Base-by-base conservation (phyloP, 2,888 invertebrate species). In the Drosophila lacicola region DNA sequence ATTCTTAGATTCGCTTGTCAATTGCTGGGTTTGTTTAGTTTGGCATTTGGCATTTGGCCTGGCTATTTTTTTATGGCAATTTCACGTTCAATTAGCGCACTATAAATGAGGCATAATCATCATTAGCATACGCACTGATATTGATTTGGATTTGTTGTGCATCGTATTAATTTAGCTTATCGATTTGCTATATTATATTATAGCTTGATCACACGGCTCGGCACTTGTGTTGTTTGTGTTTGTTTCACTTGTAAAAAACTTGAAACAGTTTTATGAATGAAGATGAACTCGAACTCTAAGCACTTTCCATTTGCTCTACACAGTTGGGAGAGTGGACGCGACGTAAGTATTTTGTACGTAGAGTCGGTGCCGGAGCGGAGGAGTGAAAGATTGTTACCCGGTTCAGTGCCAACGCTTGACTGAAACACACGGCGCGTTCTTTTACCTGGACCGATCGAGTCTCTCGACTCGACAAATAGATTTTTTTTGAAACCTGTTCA, bases 341-440 rank as follows among this genome's bases (percentile, higher is more conserved):
- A 42, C 63, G 49, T 45, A 33, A 44, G 49, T 44, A 37, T 56
- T 44, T 17, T 19, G 41, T 68, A 62, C 63, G 53, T 53, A 42
- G 37, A 33, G 14, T 44, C 34, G 61, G 51, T 63, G 69, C 62
- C 70, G 77, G 78, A 77, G 80, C 78, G 81, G 75, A 83, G 85
- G 80, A 83, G 83, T 79, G 74, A 82, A 84, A 78, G 90, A 91
- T 92, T 92, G 92, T 92, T 92, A 91, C 91, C 92, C 92, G 92
- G 91, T 91, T 91, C 92, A 91, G 90, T 91, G 92, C 92, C 90
- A 90, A 89, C 89, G 90, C 90, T 91, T 90, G 91, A 93, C 92
- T 93, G 91, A 92, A 91, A 89, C 89, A 84, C 86, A 80, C 83
- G 87, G 87, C 87, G 82, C 90, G 81, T 89, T 90, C 90, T 91